Conservation (phyloP, 2,888 invertebrate genomes). For the Molanna angustata region DNA sequence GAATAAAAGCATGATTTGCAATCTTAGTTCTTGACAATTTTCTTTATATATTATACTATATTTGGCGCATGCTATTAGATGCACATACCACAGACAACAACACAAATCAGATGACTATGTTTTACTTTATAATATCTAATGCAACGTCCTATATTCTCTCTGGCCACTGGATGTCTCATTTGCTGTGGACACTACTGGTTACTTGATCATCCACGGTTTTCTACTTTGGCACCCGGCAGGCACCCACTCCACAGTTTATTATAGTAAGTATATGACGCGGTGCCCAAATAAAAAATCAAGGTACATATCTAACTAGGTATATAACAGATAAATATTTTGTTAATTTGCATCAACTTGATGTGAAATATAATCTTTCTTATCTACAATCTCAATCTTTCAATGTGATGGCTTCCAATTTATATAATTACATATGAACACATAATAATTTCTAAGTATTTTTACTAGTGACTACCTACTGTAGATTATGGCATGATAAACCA, state of each 20-base stretch:
- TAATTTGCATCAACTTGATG: too few relatives aligned
- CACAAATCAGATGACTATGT: conserved; percentile 6
- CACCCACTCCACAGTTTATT: conserved; percentile 53
- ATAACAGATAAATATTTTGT: too few relatives aligned
- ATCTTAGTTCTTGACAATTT: neutral
- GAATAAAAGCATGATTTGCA: neutral
- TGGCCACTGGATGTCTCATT: conserved; percentile 27
- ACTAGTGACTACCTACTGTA: too few relatives aligned
- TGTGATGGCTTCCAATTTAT: too few relatives aligned
- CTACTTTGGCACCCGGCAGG: conserved; percentile 42
- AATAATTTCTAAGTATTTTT: too few relatives aligned
- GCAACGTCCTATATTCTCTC: conserved; percentile 24
- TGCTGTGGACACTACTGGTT: conserved; percentile 31
- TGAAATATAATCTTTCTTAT: too few relatives aligned
- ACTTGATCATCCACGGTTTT: conserved; percentile 33
- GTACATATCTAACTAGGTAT: conserved; percentile 9
- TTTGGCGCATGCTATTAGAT: conserved; percentile 7
- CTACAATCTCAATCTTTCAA: too few relatives aligned
- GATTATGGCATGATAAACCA: too few relatives aligned
- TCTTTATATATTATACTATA: neutral
- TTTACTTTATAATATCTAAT: conserved; percentile 20
- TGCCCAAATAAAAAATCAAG: neutral
- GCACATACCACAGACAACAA: neutral
- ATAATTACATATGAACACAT: too few relatives aligned
- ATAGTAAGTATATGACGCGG: conserved; percentile 48